Percentiles rank a stretch among this genome's conserved stretches.
phyloP scores from a whole-genome alignment of 2,113 vertebrate species.

The Prochilodus magdalenae region DNA sequence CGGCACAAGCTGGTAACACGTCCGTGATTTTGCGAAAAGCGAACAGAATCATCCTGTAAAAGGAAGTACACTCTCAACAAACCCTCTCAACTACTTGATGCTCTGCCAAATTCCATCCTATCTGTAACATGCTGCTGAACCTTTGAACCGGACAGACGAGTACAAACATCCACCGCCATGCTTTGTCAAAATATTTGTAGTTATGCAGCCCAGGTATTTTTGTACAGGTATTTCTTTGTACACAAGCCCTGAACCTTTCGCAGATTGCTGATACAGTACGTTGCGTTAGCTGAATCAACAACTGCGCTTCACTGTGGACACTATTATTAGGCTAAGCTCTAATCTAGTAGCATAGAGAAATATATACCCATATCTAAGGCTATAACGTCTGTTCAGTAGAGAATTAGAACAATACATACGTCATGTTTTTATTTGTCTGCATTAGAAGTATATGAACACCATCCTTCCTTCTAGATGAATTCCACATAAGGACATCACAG shows the following conservation, averaged over 20 bases:
- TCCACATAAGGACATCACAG: too few species aligned
- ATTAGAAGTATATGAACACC: too few species aligned
- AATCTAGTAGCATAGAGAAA: too few species aligned
- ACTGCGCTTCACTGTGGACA: too few species aligned
- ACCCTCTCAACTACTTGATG: conserved; percentile 16
- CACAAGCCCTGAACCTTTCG: background rate
- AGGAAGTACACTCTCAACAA: conserved; percentile 11
- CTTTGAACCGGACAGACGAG: conserved; percentile 23
- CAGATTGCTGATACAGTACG: background rate
- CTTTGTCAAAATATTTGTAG: conserved; percentile 41
- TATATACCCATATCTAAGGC: too few species aligned
- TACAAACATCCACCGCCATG: background rate
- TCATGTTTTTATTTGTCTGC: too few species aligned
- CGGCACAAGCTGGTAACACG: background rate
- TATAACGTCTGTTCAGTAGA: too few species aligned
- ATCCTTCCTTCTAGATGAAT: too few species aligned
- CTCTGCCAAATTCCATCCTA: conserved; percentile 23
- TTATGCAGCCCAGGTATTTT: conserved; percentile 1
- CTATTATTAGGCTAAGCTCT: too few species aligned
- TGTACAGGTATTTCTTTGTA: background rate
- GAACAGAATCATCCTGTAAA: background rate
- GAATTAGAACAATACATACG: too few species aligned
- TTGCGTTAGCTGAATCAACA: background rate
- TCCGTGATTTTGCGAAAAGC: background rate
- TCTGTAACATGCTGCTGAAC: conserved; percentile 29